A percentile compares a stretch with the other conserved stretches of the same genome.
phyloP scores from a whole-genome alignment of 1,140 invertebrate species.

The Dysdera silvatica region DNA sequence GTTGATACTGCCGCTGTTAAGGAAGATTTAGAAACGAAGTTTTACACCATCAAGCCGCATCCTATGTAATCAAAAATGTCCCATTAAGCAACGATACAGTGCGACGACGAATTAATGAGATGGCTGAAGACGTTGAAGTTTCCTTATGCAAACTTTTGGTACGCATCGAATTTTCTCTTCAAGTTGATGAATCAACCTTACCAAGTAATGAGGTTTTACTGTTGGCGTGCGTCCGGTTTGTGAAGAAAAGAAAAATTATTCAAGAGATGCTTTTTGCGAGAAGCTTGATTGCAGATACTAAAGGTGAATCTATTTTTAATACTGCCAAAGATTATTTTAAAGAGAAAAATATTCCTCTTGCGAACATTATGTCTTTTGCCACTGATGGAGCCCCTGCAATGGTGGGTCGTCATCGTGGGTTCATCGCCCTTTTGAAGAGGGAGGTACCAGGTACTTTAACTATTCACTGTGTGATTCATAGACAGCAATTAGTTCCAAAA shows the following conservation, averaged over 20 bases:
- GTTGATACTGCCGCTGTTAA: neutral
- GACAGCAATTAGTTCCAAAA: constrained; percentile 27
- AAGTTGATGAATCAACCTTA: constrained; percentile 32
- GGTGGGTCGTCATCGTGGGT: constrained; percentile 31
- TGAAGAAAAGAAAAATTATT: constrained; percentile 4
- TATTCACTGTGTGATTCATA: too few species aligned
- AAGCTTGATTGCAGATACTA: constrained; percentile 20
- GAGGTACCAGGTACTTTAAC: too few species aligned
- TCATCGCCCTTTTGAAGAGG: too few species aligned
- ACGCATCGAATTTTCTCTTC: constrained; percentile 21
- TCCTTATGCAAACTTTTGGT: constrained; percentile 13
- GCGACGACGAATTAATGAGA: constrained; percentile 8
- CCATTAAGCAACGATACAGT: constrained; percentile 24
- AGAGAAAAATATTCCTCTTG: constrained; percentile 35
- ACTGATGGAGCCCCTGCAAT: constrained; percentile 37
- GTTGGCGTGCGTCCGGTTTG: constrained; percentile 20
- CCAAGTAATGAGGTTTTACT: constrained; percentile 29
- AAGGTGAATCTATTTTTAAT: constrained; percentile 25
- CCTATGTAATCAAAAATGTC: constrained; percentile 16
- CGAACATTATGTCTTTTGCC: constrained; percentile 36
- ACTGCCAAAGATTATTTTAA: constrained; percentile 36
- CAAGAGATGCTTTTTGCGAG: constrained; percentile 11
- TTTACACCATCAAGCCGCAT: constrained; percentile 1
- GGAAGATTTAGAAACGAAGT: neutral
- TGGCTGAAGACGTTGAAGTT: constrained; percentile 8